phyloP scores from a whole-genome alignment of 2,888 invertebrate genomes.

The Megalurothrips usitatus region DNA sequence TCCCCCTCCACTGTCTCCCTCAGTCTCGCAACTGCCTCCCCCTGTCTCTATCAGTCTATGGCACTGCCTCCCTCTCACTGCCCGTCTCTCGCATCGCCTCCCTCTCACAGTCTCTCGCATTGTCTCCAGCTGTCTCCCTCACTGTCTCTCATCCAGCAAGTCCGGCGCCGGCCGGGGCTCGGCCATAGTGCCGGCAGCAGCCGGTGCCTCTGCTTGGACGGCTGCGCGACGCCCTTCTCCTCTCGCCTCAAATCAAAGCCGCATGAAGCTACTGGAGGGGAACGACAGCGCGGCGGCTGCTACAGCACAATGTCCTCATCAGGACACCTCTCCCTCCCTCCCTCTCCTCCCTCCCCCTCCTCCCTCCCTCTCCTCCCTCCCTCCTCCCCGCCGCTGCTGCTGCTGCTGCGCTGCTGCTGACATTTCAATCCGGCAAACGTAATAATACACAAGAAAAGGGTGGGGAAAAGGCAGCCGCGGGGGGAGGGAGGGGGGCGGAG shows the following conservation, averaged over 20 bases:
- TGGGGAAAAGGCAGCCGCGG: no score
- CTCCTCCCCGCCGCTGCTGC: not conserved
- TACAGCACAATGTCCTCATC: constrained; percentile 3
- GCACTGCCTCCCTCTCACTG: not conserved
- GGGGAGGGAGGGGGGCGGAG: no score
- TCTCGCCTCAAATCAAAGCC: not conserved
- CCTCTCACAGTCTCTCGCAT: not conserved
- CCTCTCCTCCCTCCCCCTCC: not conserved
- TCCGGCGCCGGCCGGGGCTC: no score
- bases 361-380: not conserved
- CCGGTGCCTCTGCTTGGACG: not conserved
- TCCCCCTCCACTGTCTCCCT: no score
- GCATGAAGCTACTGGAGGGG: constrained; percentile 19
- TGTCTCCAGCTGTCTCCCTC: not conserved
- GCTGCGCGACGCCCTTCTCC: not conserved
- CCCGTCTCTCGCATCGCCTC: not conserved
- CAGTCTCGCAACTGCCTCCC: no score
- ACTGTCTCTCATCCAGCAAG: not conserved
- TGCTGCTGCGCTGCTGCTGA: not conserved
- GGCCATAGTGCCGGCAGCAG: no score
- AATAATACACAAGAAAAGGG: not conserved
- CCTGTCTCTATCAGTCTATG: not conserved
- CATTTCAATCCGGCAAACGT: constrained; percentile 22
- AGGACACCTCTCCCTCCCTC: not conserved
- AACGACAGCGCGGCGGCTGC: not conserved